A percentile compares a stretch with the other conserved stretches of the same genome.
These are phyloP conservation scores for Galago senegalensis DNA, from an alignment of 2,797 vertebrate species.

Conservation along the genomic window DNA sequence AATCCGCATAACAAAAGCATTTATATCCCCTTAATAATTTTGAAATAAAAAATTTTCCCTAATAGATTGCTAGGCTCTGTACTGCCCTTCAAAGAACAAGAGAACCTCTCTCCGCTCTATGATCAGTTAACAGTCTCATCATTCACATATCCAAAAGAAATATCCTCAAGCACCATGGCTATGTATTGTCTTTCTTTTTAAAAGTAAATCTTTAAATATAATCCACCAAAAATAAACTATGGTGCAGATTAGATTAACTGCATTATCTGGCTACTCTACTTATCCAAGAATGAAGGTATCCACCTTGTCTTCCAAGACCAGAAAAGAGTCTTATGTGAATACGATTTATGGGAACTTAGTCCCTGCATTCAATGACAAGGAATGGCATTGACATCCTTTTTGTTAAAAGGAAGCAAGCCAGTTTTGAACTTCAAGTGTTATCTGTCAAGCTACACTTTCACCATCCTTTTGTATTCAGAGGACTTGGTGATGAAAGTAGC, in stretches of 20 bases:
- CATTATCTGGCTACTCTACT: conserved; percentile 3
- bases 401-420: background rate
- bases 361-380: background rate
- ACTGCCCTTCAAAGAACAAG: background rate
- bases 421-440: background rate
- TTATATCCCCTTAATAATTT: background rate
- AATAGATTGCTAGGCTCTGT: background rate
- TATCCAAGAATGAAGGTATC: background rate
- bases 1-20: background rate
- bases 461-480: background rate
- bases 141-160: background rate
- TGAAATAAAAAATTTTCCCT: background rate
- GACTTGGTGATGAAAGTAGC: conserved; percentile 1
- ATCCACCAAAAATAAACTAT: background rate
- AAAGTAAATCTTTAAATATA: background rate
- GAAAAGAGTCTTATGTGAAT: background rate
- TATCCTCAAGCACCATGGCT: background rate
- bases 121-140: background rate
- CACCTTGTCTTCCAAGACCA: background rate
- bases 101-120: background rate
- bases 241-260: background rate
- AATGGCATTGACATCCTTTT: background rate
- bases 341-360: background rate
- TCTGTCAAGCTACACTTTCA: conserved; percentile 49
- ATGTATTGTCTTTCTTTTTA: background rate